A percentile compares a stretch with the other conserved stretches of the same genome.
phyloP scores from a whole-genome alignment of 37 sponge, comb jelly and placozoan genomes.

The Eunapius fragilis region DNA sequence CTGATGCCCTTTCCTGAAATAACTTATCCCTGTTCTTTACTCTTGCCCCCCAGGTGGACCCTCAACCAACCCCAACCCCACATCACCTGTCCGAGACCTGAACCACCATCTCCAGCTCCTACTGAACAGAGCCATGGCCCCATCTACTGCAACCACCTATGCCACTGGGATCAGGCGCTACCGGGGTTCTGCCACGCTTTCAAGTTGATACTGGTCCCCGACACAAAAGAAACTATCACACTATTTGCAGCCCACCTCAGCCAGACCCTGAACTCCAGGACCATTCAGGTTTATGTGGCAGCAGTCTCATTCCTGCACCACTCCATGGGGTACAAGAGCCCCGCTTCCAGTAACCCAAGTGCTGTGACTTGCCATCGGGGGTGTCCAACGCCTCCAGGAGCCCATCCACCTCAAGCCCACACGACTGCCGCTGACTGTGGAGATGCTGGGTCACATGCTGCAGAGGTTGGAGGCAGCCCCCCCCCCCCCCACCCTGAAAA shows the following conservation, averaged over 20 bases:
- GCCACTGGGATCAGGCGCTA: conserved; percentile 9
- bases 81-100: not conserved
- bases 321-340: not conserved
- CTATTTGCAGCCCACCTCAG: not conserved
- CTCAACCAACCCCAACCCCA: too few relatives aligned
- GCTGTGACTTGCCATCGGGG: not conserved
- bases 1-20: too few relatives aligned
- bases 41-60: conserved; percentile 1
- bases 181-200: conserved; percentile 1
- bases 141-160: conserved; percentile 9
- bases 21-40: not conserved
- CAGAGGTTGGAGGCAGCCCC: too few relatives aligned
- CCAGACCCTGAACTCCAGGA: not conserved
- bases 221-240: not conserved
- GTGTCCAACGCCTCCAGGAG: conserved; percentile 10
- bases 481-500: not conserved
- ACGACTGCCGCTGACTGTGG: too few relatives aligned
- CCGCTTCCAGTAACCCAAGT: not conserved
- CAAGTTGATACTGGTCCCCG: not conserved
- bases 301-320: not conserved
- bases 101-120: not conserved
- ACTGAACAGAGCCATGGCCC: not conserved
- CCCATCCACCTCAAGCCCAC: too few relatives aligned
- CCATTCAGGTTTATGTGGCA: conserved; percentile 4
- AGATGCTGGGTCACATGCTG: too few relatives aligned